Conservation (phyloP, 1,140 invertebrate genomes). For the Drosophila sucinea region DNA sequence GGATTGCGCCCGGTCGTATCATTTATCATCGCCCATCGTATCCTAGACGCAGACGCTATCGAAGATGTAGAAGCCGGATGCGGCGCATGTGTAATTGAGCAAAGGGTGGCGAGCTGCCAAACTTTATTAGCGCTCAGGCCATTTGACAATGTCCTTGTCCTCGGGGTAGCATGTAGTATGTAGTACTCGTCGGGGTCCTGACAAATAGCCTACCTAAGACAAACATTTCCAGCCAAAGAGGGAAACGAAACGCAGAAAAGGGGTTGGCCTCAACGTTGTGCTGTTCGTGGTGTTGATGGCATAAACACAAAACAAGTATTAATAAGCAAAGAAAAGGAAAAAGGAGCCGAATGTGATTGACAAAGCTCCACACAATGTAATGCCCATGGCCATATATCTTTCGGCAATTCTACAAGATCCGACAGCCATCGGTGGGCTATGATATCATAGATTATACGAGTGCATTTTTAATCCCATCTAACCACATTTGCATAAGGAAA, state of each 20-base stretch:
- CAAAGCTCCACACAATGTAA: conserved; percentile 45
- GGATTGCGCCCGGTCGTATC: conserved; percentile 55
- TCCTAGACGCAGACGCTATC: conserved; percentile 15
- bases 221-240: conserved; percentile 60
- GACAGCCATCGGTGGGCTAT: background rate
- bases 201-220: conserved; percentile 27
- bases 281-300: conserved; percentile 56
- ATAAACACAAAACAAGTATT: conserved; percentile 52
- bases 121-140: conserved; percentile 58
- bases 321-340: conserved; percentile 18
- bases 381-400: background rate
- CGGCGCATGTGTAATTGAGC: conserved; percentile 70
- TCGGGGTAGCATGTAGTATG: conserved; percentile 36
- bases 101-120: conserved; percentile 68
- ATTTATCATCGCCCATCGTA: conserved; percentile 64
- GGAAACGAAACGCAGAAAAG: conserved; percentile 18
- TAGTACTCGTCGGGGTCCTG: background rate
- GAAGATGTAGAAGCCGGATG: conserved; percentile 47
- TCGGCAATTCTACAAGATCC: background rate
- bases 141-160: conserved; percentile 54
- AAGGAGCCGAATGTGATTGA: conserved; percentile 51
- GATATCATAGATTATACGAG: background rate
- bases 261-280: conserved; percentile 35
- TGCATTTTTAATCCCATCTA: no score
- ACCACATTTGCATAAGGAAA: conserved; percentile 6